A percentile compares a stretch with the other conserved stretches of the same genome.
These are phyloP conservation scores for Drosophila saltans DNA, from an alignment of 1,140 invertebrate genomes.

Conservation along the genomic window DNA sequence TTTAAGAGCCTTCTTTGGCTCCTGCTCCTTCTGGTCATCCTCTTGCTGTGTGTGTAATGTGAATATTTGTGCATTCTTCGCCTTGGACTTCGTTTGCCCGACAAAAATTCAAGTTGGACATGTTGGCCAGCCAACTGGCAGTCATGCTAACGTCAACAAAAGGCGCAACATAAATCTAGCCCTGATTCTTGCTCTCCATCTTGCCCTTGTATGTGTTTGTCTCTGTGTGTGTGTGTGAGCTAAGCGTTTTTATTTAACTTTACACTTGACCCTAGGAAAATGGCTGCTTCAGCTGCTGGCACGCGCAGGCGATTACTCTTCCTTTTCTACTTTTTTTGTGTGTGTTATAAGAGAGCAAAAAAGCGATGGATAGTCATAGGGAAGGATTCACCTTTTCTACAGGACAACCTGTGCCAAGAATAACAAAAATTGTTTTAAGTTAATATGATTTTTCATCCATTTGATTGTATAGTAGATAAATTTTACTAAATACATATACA, in stretches of 20 bases:
- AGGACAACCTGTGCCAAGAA: neutral
- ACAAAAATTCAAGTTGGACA: neutral
- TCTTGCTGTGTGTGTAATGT: conserved; percentile 46
- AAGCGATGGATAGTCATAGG: no score
- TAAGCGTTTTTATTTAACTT: conserved; percentile 72
- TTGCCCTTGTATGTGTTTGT: neutral
- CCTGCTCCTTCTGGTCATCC: neutral
- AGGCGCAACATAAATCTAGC: conserved; percentile 51
- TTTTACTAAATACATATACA: no score
- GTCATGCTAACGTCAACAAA: conserved; percentile 46
- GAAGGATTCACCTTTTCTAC: neutral
- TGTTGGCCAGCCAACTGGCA: conserved; percentile 17
- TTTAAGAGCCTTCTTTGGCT: neutral
- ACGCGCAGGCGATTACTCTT: conserved; percentile 8
- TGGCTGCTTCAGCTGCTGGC: conserved; percentile 40
- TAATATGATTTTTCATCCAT: no score
- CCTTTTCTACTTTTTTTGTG: no score
- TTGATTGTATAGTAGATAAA: no score
- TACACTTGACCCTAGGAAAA: conserved; percentile 60
- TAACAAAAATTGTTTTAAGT: neutral
- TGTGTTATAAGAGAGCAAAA: no score
- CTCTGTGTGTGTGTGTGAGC: conserved; percentile 16
- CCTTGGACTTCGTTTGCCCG: conserved; percentile 14
- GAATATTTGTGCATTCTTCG: conserved; percentile 54
- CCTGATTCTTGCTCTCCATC: conserved; percentile 20